Conservation (phyloP, 2,797 vertebrate species). For the Decapterus maruadsi region DNA sequence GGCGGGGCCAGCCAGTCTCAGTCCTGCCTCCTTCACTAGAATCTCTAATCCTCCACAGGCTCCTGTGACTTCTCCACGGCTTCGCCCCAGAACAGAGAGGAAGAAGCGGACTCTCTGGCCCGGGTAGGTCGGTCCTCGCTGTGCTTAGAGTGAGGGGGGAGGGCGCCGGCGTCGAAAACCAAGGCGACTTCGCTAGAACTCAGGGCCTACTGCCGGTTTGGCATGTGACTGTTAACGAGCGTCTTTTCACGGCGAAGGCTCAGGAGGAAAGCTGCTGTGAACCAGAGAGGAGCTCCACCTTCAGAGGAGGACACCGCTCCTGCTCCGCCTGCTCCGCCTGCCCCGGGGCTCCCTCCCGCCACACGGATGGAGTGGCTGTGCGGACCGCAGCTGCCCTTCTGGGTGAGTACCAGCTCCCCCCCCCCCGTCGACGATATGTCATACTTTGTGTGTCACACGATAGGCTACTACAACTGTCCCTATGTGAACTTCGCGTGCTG, state of each 20-base stretch:
- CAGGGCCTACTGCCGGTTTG: conserved; percentile 32
- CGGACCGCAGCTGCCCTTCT: conserved; percentile 81
- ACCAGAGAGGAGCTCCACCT: conserved; percentile 49
- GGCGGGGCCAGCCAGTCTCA: conserved; percentile 48
- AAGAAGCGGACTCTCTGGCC: conserved; percentile 35
- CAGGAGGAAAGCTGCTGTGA: conserved; percentile 15
- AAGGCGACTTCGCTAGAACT: neutral
- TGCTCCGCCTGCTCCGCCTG: conserved; percentile 17
- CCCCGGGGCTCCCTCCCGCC: too few species aligned
- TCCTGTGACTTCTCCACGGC: conserved; percentile 51
- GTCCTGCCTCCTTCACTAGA: conserved; percentile 45
- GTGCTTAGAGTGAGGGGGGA: neutral
- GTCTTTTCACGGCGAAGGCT: conserved; percentile 11
- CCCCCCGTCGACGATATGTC: neutral
- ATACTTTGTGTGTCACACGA: conserved; percentile 25
- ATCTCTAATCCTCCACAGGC: conserved; percentile 28
- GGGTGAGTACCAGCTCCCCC: conserved; percentile 76
- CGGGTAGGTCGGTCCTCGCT: neutral
- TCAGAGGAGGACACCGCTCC: conserved; percentile 38
- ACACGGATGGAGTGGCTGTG: conserved; percentile 83
- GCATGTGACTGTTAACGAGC: conserved; percentile 55
- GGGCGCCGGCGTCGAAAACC: neutral
- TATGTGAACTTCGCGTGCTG: conserved; percentile 10
- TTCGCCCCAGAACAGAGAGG: conserved; percentile 23
- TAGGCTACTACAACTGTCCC: neutral